Percentiles rank a stretch among this genome's conserved stretches.
phyloP scores from a whole-genome alignment of 2,888 invertebrate genomes.

The Drosophila limbata region DNA sequence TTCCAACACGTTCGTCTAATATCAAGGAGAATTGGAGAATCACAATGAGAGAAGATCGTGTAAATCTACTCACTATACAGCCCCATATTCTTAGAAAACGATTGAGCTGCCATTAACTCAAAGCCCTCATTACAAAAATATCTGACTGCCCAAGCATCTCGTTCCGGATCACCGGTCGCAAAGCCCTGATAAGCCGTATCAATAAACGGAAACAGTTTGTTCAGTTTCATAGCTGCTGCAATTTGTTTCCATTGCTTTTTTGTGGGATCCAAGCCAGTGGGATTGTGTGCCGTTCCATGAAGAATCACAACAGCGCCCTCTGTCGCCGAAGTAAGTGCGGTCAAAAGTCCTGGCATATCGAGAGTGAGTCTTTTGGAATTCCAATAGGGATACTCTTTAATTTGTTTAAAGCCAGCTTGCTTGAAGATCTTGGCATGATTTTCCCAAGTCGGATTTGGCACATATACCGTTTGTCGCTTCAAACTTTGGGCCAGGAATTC shows the following conservation, averaged over 20 bases:
- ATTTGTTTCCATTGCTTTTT: slow-evolving; percentile 92
- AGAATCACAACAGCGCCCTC: slow-evolving; percentile 91
- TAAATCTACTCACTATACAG: slow-evolving; percentile 91
- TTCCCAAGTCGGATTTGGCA: slow-evolving; percentile 96
- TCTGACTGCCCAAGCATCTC: slow-evolving; percentile 95
- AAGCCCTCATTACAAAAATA: slow-evolving; percentile 93
- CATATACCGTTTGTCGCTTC: slow-evolving; percentile 89
- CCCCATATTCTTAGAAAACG: slow-evolving; percentile 99
- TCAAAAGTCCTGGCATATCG: slow-evolving; percentile 86
- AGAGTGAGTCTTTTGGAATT: slow-evolving; percentile 82
- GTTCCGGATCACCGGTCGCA: slow-evolving; percentile 95
- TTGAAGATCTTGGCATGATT: slow-evolving; percentile 94
- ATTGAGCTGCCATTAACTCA: slow-evolving; percentile 95
- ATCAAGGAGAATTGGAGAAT: not conserved
- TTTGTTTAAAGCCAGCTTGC: slow-evolving; percentile 92
- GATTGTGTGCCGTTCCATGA: slow-evolving; percentile 41
- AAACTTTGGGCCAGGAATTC: slow-evolving; percentile 91
- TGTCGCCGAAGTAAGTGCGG: slow-evolving; percentile 91
- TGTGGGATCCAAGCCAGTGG: slow-evolving; percentile 39
- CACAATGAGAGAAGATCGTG: not conserved
- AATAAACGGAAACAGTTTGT: slow-evolving; percentile 93
- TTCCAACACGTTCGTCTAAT: slow-evolving; percentile 96
- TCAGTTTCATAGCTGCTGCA: slow-evolving; percentile 92
- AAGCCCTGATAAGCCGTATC: slow-evolving; percentile 97
- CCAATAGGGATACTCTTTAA: slow-evolving; percentile 95